Base-by-base conservation (phyloP, 2,888 invertebrate genomes). In the Pasiphila rectangulata region DNA sequence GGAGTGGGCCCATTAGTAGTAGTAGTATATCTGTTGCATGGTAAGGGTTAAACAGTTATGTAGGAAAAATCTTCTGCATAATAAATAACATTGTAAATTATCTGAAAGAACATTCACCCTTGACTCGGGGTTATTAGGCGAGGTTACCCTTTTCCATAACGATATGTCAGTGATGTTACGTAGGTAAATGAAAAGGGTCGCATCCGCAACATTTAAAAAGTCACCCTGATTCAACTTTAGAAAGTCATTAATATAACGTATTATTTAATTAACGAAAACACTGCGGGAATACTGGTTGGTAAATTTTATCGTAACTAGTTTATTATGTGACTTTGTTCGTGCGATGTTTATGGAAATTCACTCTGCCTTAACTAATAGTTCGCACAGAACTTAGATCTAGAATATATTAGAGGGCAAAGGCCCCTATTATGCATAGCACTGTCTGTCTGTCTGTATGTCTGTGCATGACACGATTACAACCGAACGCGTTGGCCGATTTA, bases 221-320 rank as follows among this genome's bases (percentile, higher is more conserved):
- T 29, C 20, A 35, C 24, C 44, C 39, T 29, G 35, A 16, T 21
- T 34, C 24, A 36, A 40, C 40, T 40, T 49, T 44, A 40, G 36
- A 44, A 41, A 49, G 40, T 37, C 36, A 40, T 49, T 44, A 44
- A 36, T 44, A 35, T 36, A 10, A 49, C 16, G 29, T 15, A 35
- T 49, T 36, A 24, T 44, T 44, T 49, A 49, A 44, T 49, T 29
- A 38, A 44, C 20, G 40, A 41, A 42, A 42, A 20, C 40, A 29
- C 46, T 37, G 34, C 34, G 39, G 44, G 38, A 24, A 29, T 29
- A 16, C 30, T 29, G 32, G 43, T 29, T 27, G 27, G 24, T 35
- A 43, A 46, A 51, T 51, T 43, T 32, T 32, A 32, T 32, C 9
- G 17, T 9, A 10, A 17, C 16, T 32, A 32, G 9, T 9, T 17